A percentile compares a stretch with the other conserved stretches of the same genome.
These are phyloP conservation scores for Pantherophis alleghaniensis DNA, from an alignment of 2,797 vertebrate species.

Conservation along the genomic window DNA sequence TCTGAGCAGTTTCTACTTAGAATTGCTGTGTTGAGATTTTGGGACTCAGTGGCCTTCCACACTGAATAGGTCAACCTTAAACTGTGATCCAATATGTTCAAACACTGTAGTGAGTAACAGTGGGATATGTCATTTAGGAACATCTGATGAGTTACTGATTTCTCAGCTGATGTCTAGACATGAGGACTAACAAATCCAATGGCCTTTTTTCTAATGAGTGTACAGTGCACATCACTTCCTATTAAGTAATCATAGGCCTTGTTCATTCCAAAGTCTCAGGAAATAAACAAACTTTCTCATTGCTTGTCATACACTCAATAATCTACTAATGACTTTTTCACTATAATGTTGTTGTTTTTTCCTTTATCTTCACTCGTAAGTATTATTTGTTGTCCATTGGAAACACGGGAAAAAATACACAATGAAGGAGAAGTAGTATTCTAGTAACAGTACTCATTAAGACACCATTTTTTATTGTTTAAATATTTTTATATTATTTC, in stretches of 20 bases:
- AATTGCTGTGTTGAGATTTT: background rate
- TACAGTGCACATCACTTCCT: background rate
- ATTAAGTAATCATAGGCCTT: background rate
- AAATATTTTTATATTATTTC: background rate
- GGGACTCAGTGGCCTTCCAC: background rate
- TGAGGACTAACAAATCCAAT: background rate
- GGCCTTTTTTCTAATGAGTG: background rate
- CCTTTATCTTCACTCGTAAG: background rate
- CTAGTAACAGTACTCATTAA: background rate
- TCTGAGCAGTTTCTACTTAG: background rate
- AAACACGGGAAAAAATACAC: background rate
- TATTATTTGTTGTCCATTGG: background rate
- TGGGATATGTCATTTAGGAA: background rate
- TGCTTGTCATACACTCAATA: background rate
- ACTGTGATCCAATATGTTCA: background rate
- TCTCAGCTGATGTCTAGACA: background rate
- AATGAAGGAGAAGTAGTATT: background rate
- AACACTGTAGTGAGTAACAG: background rate
- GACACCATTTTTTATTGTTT: background rate
- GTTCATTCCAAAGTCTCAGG: background rate
- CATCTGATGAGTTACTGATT: background rate
- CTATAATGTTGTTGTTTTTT: background rate
- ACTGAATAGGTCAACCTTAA: background rate
- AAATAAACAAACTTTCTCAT: background rate
- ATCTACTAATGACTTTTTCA: background rate